Conservation (phyloP, 2,797 vertebrate species). For the Trematomus bernacchii region DNA sequence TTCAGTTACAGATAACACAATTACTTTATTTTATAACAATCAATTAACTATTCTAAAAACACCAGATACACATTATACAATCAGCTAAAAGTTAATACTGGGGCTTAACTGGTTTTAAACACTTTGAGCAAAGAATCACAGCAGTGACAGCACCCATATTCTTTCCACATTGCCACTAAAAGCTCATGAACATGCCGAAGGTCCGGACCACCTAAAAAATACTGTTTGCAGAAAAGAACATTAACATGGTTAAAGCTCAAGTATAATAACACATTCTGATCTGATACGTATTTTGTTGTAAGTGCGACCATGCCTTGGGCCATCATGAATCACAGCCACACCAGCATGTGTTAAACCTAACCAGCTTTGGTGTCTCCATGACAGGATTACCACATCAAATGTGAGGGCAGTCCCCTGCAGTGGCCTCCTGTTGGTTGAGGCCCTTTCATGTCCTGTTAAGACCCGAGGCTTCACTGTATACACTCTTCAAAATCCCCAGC, state of each 20-base stretch:
- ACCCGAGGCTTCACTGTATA: conserved; percentile 59
- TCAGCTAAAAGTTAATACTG: no score
- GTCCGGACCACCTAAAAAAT: conserved; percentile 11
- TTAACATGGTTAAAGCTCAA: conserved; percentile 24
- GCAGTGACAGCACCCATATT: no score
- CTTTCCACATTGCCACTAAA: no score
- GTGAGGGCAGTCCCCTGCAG: conserved; percentile 75
- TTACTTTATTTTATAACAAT: no score
- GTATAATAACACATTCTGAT: conserved; percentile 47
- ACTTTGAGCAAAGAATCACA: no score
- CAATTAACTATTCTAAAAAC: no score
- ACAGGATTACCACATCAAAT: conserved; percentile 82
- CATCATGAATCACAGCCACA: conserved; percentile 59
- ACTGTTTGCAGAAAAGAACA: background rate
- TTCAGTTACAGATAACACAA: no score
- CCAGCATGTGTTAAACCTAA: conserved; percentile 67
- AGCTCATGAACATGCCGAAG: no score
- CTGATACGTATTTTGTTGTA: conserved; percentile 53
- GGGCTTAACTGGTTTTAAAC: no score
- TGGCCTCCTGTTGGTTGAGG: conserved; percentile 66
- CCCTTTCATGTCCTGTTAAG: conserved; percentile 76
- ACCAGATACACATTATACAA: no score
- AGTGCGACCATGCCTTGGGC: conserved; percentile 44
- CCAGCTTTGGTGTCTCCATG: conserved; percentile 73
- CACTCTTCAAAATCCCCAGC: conserved; percentile 49